Evolutionary conservation across 2,888 invertebrate species (phyloP).

Genomic region (Tiphia femorata): DNA sequence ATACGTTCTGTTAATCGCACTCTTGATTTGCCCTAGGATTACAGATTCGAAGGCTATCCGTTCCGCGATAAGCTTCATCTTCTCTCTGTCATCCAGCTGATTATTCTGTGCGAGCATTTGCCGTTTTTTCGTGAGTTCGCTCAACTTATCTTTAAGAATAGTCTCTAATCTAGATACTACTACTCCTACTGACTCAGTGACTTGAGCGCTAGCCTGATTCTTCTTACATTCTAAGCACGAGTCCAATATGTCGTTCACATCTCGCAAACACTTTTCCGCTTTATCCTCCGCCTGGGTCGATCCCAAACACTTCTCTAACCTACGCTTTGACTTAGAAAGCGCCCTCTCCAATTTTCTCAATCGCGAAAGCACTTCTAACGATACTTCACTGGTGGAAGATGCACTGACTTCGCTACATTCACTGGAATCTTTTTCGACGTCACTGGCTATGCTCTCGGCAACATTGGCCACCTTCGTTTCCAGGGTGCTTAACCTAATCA

Average conservation of each 20-base stretch:
- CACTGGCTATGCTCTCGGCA: conserved; percentile 51
- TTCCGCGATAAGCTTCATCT: conserved; percentile 81
- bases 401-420: conserved; percentile 59
- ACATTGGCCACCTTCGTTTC: conserved; percentile 82
- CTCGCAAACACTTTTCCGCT: conserved; percentile 62
- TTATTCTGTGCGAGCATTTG: conserved; percentile 77
- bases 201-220: conserved; percentile 49
- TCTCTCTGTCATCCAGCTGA: conserved; percentile 77
- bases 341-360: conserved; percentile 58
- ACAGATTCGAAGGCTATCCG: conserved; percentile 86
- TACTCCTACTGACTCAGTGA: conserved; percentile 54
- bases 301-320: conserved; percentile 59
- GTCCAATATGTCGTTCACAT: conserved; percentile 62
- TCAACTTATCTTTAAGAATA: conserved; percentile 78
- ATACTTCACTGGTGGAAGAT: conserved; percentile 50
- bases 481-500: conserved; percentile 81
- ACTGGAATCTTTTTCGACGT: conserved; percentile 62
- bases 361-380: conserved; percentile 55
- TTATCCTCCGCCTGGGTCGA: conserved; percentile 63
- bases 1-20: conserved; percentile 49
- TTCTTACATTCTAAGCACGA: conserved; percentile 60
- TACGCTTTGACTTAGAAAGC: conserved; percentile 57
- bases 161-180: conserved; percentile 72
- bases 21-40: conserved; percentile 71
- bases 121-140: conserved; percentile 78